Conservation (phyloP, 2,888 invertebrate genomes). For the Vesta saturnalis region DNA sequence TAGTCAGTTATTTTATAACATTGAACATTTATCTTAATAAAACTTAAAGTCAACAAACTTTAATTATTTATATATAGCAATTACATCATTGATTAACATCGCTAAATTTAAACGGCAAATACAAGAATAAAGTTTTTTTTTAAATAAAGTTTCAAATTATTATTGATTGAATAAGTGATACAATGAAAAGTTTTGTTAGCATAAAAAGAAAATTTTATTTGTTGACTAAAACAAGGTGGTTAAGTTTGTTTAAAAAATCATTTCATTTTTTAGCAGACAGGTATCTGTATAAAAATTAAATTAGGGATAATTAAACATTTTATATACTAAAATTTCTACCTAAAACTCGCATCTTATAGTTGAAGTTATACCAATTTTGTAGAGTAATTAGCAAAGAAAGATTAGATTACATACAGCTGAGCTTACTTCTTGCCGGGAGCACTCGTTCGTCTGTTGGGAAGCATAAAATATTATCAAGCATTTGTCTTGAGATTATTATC, state of each 20-base stretch:
- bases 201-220: too few species aligned
- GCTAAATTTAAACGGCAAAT: too few species aligned
- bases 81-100: too few species aligned
- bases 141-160: too few species aligned
- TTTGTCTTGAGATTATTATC: slow-evolving; percentile 50
- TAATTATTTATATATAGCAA: too few species aligned
- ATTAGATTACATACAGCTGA: slow-evolving; percentile 50
- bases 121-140: too few species aligned
- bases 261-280: not conserved
- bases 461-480: slow-evolving; percentile 53
- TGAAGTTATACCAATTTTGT: slow-evolving; percentile 41
- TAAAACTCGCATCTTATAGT: slow-evolving; percentile 28
- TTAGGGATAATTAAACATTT: not conserved
- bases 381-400: slow-evolving; percentile 50
- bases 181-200: too few species aligned
- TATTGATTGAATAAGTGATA: too few species aligned
- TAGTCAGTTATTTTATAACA: too few species aligned
- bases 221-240: too few species aligned
- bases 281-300: slow-evolving; percentile 3
- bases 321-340: slow-evolving; percentile 20
- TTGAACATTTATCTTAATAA: too few species aligned
- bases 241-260: not conserved
- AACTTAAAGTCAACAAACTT: too few species aligned
- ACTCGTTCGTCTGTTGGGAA: slow-evolving; percentile 47
- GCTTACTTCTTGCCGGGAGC: slow-evolving; percentile 47